Percentiles rank a stretch among this genome's conserved stretches.
phyloP scores from a whole-genome alignment of 2,888 invertebrate genomes.

The Amphipyra tragopoginis region DNA sequence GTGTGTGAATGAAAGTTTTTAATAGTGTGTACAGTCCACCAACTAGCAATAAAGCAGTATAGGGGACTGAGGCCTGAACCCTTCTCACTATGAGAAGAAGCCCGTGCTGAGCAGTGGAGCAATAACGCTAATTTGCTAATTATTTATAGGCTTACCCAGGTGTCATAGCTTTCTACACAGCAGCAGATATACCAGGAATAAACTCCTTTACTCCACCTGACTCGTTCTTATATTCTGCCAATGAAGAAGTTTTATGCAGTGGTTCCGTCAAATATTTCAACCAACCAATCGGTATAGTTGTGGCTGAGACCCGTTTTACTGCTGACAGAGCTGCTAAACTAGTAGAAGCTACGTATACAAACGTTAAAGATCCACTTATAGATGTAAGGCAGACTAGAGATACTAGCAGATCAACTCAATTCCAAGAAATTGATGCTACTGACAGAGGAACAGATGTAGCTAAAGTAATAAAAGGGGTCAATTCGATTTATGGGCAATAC shows the following conservation, averaged over 20 bases:
- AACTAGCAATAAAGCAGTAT: no score
- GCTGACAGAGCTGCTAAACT: conserved; percentile 89
- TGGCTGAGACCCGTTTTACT: conserved; percentile 87
- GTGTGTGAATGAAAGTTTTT: no score
- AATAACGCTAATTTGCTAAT: no score
- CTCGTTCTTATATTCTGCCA: conserved; percentile 44
- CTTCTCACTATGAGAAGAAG: no score
- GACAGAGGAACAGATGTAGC: conserved; percentile 75
- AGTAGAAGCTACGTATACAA: conserved; percentile 88
- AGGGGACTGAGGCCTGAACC: no score
- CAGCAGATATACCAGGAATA: conserved; percentile 91
- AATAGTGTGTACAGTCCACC: no score
- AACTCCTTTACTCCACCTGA: conserved; percentile 88
- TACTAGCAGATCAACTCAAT: conserved; percentile 57
- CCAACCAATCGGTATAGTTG: conserved; percentile 82
- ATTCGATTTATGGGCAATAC: conserved; percentile 90
- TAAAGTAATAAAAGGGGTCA: conserved; percentile 84
- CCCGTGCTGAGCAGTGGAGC: no score
- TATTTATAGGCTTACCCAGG: conserved; percentile 80
- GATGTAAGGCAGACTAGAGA: conserved; percentile 66
- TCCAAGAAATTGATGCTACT: conserved; percentile 55
- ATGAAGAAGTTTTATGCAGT: conserved; percentile 82
- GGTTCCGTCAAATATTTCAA: conserved; percentile 69
- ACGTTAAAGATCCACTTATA: conserved; percentile 72
- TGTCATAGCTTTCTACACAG: conserved; percentile 90